These are phyloP conservation scores for Elaphurus davidianus DNA, from an alignment of 2,113 vertebrate genomes.

Conservation along the genomic window DNA sequence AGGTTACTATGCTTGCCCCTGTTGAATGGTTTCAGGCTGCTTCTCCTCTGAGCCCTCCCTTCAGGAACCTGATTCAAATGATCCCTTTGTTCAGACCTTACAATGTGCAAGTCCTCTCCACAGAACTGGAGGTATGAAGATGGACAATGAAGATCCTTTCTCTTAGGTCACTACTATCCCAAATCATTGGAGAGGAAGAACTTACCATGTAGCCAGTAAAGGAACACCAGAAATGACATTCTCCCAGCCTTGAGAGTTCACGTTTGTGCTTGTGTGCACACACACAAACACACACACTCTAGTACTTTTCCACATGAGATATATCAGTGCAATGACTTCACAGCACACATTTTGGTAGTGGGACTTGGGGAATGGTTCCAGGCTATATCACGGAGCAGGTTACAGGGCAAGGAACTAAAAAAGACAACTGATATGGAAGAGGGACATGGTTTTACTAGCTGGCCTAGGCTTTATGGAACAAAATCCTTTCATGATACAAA, in stretches of 20 bases:
- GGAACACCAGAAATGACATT: not conserved
- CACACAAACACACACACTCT: too few relatives aligned
- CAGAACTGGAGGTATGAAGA: not conserved
- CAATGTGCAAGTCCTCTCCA: not conserved
- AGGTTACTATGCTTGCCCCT: not conserved
- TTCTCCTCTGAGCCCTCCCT: not conserved
- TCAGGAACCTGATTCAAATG: not conserved
- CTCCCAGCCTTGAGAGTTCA: not conserved
- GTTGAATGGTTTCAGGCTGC: not conserved
- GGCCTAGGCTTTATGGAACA: not conserved
- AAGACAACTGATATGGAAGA: not conserved
- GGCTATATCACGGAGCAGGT: not conserved
- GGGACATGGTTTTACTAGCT: not conserved
- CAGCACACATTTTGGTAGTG: not conserved
- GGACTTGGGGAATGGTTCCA: not conserved
- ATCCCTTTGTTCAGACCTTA: not conserved
- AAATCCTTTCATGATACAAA: not conserved
- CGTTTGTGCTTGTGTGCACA: not conserved
- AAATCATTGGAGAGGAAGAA: not conserved
- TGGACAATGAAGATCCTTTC: not conserved
- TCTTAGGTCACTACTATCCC: not conserved
- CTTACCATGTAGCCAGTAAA: not conserved
- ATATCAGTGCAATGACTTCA: not conserved
- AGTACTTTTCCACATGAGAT: not conserved
- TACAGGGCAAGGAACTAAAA: not conserved